A percentile compares a stretch with the other conserved stretches of the same genome.
phyloP scores from a whole-genome alignment of 2,797 vertebrate genomes.

The Clarias laeviceps region DNA sequence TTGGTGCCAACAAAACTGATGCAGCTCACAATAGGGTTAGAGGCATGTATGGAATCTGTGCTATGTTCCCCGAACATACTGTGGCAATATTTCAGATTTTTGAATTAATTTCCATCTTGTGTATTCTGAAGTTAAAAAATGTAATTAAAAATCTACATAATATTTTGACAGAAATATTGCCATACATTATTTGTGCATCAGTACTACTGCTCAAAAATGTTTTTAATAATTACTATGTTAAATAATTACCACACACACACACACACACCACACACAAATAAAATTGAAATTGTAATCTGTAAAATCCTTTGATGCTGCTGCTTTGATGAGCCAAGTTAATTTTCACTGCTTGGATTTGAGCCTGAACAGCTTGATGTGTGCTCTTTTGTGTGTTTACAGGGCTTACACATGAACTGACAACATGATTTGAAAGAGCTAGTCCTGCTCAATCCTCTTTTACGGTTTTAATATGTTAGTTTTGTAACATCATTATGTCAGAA shows the following conservation, averaged over 20 bases:
- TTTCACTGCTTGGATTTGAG: background rate
- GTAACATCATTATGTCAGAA: background rate
- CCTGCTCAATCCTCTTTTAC: background rate
- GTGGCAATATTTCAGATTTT: background rate
- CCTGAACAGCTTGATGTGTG: background rate
- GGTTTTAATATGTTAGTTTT: background rate
- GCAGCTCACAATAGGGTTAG: background rate
- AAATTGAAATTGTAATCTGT: background rate
- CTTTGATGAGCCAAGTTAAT: background rate
- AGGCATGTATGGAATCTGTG: background rate
- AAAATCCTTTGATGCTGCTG: background rate
- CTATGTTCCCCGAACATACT: background rate
- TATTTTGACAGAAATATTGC: background rate
- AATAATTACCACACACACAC: background rate
- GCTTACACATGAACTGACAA: background rate
- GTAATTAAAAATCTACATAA: background rate
- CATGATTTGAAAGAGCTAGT: background rate
- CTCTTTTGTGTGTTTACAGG: background rate
- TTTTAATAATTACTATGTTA: too few relatives aligned
- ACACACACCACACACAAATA: background rate
- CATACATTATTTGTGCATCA: background rate
- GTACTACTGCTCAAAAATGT: background rate
- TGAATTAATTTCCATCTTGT: background rate
- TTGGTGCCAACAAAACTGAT: background rate
- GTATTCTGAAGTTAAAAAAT: background rate